A percentile compares a stretch with the other conserved stretches of the same genome.
Conservation (phyloP, 2,113 vertebrate genomes). For the zebrafish (Danio rerio) region GRCz12tu NC_133190.1:33650001-33650500, state of each 20-base stretch:
- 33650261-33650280: neutral
- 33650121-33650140: neutral
- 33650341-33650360: conserved; percentile 87
- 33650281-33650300: neutral
- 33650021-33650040: no score
- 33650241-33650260: conserved; percentile 1
- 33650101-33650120: neutral
- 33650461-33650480: conserved; percentile 69
- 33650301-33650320: no score
- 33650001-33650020: no score
- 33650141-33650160: neutral
- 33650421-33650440: conserved; percentile 77
- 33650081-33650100: neutral
- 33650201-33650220: neutral
- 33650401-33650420: conserved; percentile 84
- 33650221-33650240: neutral
- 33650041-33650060: no score
- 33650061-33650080: no score
- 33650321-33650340: conserved; percentile 81
- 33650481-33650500: conserved; percentile 25
- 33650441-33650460: conserved; percentile 79
- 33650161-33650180: neutral
- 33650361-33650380: conserved; percentile 85
- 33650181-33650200: neutral
- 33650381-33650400: conserved; percentile 74